Percentiles rank a stretch among this genome's conserved stretches.
Conservation (phyloP, 30 jellyfish, hydroid and myxozoan genomes). For the Chironex yamaguchii region DNA sequence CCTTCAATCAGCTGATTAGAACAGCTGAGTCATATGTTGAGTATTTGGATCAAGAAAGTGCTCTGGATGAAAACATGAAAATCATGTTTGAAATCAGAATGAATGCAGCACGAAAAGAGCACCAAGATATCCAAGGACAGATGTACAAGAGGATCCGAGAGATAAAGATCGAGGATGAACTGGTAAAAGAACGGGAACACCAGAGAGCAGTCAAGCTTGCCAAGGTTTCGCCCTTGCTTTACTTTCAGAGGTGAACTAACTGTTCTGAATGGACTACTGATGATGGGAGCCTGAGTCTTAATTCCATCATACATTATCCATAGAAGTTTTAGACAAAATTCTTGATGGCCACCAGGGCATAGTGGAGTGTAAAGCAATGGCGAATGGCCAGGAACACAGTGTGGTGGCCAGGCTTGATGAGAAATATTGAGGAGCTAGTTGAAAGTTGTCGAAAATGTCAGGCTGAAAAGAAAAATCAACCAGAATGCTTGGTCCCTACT, state of each 20-base stretch:
- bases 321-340: constrained; percentile 23
- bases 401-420: constrained; percentile 73
- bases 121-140: too few relatives aligned
- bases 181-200: too few relatives aligned
- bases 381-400: constrained; percentile 41
- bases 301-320: constrained; percentile 43
- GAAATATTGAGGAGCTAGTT: constrained; percentile 34
- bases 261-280: constrained; percentile 1
- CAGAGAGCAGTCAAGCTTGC: too few relatives aligned
- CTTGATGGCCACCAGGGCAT: constrained; percentile 74
- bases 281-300: constrained; percentile 10
- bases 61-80: too few relatives aligned
- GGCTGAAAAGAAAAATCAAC: constrained; percentile 16
- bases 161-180: too few relatives aligned
- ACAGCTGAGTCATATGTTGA: too few relatives aligned
- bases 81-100: too few relatives aligned
- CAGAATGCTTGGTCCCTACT: constrained; percentile 44
- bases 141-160: too few relatives aligned
- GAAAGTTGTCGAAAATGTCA: constrained; percentile 42
- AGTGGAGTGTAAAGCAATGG: constrained; percentile 20
- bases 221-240: too few relatives aligned
- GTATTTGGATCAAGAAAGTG: too few relatives aligned
- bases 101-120: too few relatives aligned
- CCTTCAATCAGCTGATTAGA: too few relatives aligned
- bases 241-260: constrained; percentile 31